phyloP scores from a whole-genome alignment of 1,140 invertebrate genomes.

The Macrostomum lignano region DNA sequence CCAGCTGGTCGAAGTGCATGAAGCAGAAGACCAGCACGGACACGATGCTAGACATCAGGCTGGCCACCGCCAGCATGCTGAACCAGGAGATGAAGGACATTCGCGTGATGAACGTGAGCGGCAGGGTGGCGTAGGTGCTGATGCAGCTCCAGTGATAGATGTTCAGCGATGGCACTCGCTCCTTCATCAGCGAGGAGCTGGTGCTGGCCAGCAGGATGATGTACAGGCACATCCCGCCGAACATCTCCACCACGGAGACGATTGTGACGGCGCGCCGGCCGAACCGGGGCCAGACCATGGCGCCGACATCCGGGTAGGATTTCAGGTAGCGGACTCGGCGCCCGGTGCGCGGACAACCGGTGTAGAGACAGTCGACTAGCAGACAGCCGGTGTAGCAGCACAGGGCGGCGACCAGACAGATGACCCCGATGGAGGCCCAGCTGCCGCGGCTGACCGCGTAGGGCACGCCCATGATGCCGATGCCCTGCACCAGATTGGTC shows the following conservation, averaged over 20 bases:
- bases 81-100: constrained; percentile 1
- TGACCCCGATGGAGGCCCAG: not conserved
- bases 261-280: constrained; percentile 61
- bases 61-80: too few relatives aligned
- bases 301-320: constrained; percentile 76
- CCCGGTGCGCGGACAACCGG: too few relatives aligned
- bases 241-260: constrained; percentile 86
- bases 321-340: constrained; percentile 49
- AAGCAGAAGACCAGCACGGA: constrained; percentile 85
- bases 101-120: not conserved
- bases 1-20: constrained; percentile 48
- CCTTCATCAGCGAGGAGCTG: not conserved
- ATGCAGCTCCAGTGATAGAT: not conserved
- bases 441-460: not conserved
- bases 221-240: constrained; percentile 97
- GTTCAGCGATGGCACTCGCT: not conserved
- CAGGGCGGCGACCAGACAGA: not conserved
- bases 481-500: constrained; percentile 1
- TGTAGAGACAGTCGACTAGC: constrained; percentile 84
- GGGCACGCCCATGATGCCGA: not conserved
- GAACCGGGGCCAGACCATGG: constrained; percentile 37
- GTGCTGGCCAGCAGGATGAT: constrained; percentile 40
- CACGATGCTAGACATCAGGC: constrained; percentile 79
- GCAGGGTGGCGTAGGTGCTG: not conserved
- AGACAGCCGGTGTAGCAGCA: constrained; percentile 60